Percentiles rank a stretch among this genome's conserved stretches.
phyloP scores from a whole-genome alignment of 2,113 vertebrate genomes.

The Herpetotheres cachinnans region DNA sequence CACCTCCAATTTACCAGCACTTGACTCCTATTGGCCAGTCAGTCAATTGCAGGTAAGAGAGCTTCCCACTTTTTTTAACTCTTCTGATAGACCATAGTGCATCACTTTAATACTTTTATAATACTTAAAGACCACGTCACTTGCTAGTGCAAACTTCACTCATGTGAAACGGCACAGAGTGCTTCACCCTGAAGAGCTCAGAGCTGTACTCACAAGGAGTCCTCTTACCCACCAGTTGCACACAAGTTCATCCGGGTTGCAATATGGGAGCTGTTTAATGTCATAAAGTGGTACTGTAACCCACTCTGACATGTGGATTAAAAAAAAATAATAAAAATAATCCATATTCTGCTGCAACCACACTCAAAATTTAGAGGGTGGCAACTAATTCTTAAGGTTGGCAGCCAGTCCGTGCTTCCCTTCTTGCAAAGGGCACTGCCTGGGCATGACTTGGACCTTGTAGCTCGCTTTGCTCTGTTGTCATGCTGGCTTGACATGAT shows the following conservation, averaged over 20 bases:
- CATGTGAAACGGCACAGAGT: neutral
- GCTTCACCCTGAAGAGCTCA: neutral
- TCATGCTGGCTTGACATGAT: neutral
- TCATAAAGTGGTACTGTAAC: neutral
- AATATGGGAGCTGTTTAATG: neutral
- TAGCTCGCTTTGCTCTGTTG: neutral
- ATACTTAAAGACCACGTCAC: neutral
- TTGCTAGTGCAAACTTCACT: neutral
- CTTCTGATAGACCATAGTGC: neutral
- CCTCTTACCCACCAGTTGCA: neutral
- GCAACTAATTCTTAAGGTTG: neutral
- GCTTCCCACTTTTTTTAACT: constrained; percentile 46
- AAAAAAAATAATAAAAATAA: neutral
- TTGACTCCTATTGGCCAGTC: constrained; percentile 62
- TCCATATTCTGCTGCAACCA: neutral
- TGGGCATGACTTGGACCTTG: neutral
- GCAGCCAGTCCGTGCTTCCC: neutral
- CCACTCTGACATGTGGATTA: neutral
- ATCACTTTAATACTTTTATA: neutral
- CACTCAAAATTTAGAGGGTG: neutral
- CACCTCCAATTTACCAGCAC: constrained; percentile 52
- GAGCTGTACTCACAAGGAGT: neutral
- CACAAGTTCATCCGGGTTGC: neutral
- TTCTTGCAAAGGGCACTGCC: neutral
- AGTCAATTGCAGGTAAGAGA: constrained; percentile 65